Percentiles rank a stretch among this genome's conserved stretches.
Conservation (phyloP, 2,888 invertebrate species). For the Platycheirus albimanus region DNA sequence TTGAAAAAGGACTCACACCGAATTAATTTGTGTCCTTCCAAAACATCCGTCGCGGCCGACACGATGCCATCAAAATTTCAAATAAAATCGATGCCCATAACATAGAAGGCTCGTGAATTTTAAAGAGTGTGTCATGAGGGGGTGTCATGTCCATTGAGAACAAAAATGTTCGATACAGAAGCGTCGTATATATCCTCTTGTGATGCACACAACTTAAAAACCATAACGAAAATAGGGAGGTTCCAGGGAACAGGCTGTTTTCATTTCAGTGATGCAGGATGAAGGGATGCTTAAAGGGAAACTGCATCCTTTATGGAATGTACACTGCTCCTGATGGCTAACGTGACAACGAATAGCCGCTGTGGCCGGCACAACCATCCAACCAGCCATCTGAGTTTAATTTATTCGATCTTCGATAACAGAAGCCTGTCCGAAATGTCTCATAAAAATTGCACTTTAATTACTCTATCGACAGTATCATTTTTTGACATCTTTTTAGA, state of each 20-base stretch:
- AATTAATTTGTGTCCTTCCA: constrained; percentile 11
- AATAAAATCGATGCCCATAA: constrained; percentile 65
- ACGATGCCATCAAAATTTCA: constrained; percentile 69
- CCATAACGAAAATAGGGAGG: too few relatives aligned
- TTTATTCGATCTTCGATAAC: constrained; percentile 82
- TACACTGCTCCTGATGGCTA: neutral
- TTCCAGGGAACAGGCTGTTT: too few relatives aligned
- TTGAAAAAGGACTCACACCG: constrained; percentile 4
- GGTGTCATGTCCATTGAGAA: constrained; percentile 37
- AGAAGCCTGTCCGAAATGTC: constrained; percentile 81
- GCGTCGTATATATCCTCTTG: neutral
- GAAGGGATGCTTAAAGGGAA: too few relatives aligned
- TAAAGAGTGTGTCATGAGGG: neutral
- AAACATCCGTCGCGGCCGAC: too few relatives aligned
- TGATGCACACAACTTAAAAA: too few relatives aligned
- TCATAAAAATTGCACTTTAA: constrained; percentile 83
- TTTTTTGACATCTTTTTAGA: constrained; percentile 81
- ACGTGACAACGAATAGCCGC: neutral
- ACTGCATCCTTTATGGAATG: too few relatives aligned
- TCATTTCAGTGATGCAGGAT: too few relatives aligned
- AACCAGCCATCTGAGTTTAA: constrained; percentile 77
- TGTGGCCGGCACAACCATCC: neutral
- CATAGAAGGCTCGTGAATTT: constrained; percentile 45
- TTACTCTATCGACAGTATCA: constrained; percentile 83
- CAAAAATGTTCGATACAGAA: constrained; percentile 26